Evolutionary conservation across 2,888 invertebrate genomes (phyloP).

Genomic region (Aspidiotus rigidus): DNA sequence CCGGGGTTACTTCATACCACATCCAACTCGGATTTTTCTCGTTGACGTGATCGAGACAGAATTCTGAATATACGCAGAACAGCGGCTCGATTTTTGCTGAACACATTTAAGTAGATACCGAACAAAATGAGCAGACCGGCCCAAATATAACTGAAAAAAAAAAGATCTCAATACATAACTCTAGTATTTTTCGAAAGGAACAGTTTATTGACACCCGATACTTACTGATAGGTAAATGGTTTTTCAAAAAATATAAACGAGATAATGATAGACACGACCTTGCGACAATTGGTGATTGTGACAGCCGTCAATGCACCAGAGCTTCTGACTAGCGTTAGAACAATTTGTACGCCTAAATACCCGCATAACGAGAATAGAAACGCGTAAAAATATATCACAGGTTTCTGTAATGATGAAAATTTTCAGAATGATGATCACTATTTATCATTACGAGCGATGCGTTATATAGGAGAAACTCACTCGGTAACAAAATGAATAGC

Average conservation of each 20-base stretch:
- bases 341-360: conserved; percentile 87
- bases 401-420: conserved; percentile 48
- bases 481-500: conserved; percentile 21
- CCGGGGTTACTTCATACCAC: conserved; percentile 8
- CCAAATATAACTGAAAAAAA: conserved; percentile 39
- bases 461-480: conserved; percentile 8
- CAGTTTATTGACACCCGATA: conserved; percentile 38
- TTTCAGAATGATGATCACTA: not conserved
- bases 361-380: conserved; percentile 79
- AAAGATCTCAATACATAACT: not conserved
- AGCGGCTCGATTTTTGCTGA: conserved; percentile 55
- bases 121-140: conserved; percentile 56
- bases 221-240: conserved; percentile 86
- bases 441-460: not conserved
- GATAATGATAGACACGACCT: conserved; percentile 82
- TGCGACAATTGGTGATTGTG: conserved; percentile 81
- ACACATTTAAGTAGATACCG: conserved; percentile 90
- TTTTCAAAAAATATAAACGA: conserved; percentile 91
- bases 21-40: conserved; percentile 15
- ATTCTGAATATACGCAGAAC: not conserved
- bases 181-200: no score
- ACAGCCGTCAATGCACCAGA: conserved; percentile 89
- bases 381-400: conserved; percentile 73
- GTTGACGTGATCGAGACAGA: not conserved
- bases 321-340: conserved; percentile 76